Percentiles rank a stretch among this genome's conserved stretches.
phyloP scores from a whole-genome alignment of 2,797 vertebrate genomes.

The Chaenodraco wilsoni region DNA sequence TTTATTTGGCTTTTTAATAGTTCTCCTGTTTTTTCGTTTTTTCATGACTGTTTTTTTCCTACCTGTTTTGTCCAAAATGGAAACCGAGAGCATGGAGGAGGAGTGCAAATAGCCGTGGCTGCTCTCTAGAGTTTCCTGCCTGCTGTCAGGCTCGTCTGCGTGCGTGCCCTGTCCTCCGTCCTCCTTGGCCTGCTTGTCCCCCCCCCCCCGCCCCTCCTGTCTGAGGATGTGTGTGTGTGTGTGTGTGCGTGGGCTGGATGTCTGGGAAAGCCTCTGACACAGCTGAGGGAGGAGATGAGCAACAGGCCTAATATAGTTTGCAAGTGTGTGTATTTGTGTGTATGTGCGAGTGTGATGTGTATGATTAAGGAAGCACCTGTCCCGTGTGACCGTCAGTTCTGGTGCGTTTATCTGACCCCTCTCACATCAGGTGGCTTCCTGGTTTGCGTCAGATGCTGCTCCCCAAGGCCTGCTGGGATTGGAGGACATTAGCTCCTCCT shows the following conservation, averaged over 20 bases:
- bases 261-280: conserved; percentile 85
- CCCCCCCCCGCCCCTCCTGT: conserved; percentile 58
- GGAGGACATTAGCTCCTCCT: conserved; percentile 76
- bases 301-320: conserved; percentile 74
- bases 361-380: conserved; percentile 95
- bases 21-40: conserved; percentile 33
- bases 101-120: conserved; percentile 72
- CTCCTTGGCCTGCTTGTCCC: conserved; percentile 67
- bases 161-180: conserved; percentile 83
- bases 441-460: conserved; percentile 90
- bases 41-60: conserved; percentile 36
- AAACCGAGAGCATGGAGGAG: conserved; percentile 63
- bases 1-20: conserved; percentile 58
- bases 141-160: conserved; percentile 72
- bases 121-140: conserved; percentile 82
- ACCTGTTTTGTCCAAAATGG: conserved; percentile 67
- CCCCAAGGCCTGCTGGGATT: conserved; percentile 80
- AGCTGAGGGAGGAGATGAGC: conserved; percentile 81
- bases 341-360: conserved; percentile 69
- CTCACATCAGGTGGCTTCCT: conserved; percentile 99
- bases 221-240: conserved; percentile 71
- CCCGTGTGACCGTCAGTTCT: conserved; percentile 84
- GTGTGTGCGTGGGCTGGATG: conserved; percentile 66
- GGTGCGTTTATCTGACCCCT: conserved; percentile 90
- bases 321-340: conserved; percentile 50